Evolutionary conservation across 2,113 vertebrate species (phyloP).

Genomic region (Bufo bufo): DNA sequence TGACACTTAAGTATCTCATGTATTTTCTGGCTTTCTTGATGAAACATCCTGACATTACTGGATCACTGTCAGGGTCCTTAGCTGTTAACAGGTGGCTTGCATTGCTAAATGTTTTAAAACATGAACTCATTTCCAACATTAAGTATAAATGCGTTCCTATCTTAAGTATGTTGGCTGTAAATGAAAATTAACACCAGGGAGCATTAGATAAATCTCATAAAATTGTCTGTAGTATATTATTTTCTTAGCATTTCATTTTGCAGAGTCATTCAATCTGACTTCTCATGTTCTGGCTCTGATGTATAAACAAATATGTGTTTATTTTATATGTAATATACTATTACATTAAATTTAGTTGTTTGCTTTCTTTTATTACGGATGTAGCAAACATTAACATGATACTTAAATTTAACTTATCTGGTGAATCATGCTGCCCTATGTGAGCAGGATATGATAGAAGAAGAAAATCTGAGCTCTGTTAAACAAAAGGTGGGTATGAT

Average conservation of each 20-base stretch:
- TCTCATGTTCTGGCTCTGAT: constrained; percentile 23
- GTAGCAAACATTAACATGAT: too few relatives aligned
- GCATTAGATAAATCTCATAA: constrained; percentile 53
- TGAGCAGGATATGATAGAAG: too few relatives aligned
- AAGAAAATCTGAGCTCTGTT: too few relatives aligned
- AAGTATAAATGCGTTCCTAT: constrained; percentile 53
- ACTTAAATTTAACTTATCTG: too few relatives aligned
- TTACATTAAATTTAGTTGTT: neutral
- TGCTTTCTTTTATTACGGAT: too few relatives aligned
- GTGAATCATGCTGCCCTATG: too few relatives aligned
- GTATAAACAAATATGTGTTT: neutral
- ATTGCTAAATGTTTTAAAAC: constrained; percentile 62
- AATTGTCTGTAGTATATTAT: constrained; percentile 23
- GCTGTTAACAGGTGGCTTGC: constrained; percentile 63
- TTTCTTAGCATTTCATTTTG: constrained; percentile 8
- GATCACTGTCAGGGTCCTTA: constrained; percentile 61
- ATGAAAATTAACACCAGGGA: constrained; percentile 59
- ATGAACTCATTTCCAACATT: constrained; percentile 59
- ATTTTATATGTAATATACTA: neutral
- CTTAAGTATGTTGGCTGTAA: constrained; percentile 64
- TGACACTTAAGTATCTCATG: constrained; percentile 20
- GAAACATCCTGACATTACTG: constrained; percentile 61
- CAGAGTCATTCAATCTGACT: constrained; percentile 13
- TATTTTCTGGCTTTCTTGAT: constrained; percentile 62
- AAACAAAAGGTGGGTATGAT: too few relatives aligned